phyloP scores from a whole-genome alignment of 2,888 invertebrate species.

The Agonopterix arenella region DNA sequence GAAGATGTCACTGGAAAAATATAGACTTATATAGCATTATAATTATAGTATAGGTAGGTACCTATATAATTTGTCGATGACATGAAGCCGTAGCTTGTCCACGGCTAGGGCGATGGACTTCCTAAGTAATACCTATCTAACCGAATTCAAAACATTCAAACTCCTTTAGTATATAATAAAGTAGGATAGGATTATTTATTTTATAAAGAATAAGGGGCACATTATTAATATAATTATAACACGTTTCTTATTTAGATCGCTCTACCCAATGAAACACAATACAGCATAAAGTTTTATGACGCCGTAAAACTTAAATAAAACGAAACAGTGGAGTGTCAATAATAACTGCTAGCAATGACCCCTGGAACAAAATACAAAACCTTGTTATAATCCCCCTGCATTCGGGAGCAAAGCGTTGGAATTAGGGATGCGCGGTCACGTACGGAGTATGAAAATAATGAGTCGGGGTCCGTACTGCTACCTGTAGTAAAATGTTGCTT shows the following conservation, averaged over 20 bases:
- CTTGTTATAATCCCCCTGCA: conserved; percentile 35
- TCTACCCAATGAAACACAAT: background rate
- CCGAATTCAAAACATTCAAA: no score
- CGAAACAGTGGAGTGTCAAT: conserved; percentile 14
- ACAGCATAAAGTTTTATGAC: background rate
- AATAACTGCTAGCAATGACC: conserved; percentile 14
- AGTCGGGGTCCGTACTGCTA: conserved; percentile 14
- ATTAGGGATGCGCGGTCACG: conserved; percentile 61
- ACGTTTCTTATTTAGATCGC: background rate
- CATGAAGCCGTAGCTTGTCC: no score
- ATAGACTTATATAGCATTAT: no score
- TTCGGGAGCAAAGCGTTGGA: conserved; percentile 16
- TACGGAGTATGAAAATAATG: conserved; percentile 48
- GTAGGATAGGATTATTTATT: no score
- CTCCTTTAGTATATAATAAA: no score
- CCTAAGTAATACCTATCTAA: no score
- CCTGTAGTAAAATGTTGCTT: conserved; percentile 19
- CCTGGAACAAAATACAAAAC: conserved; percentile 25
- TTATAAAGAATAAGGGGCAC: no score
- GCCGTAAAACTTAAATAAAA: background rate
- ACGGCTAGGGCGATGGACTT: no score
- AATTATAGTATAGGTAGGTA: no score
- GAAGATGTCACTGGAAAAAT: no score
- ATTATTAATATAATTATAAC: background rate
- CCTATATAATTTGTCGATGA: no score